Evolutionary conservation across 1,140 invertebrate species (phyloP).

Genomic region (Leptoteleia sp.): DNA sequence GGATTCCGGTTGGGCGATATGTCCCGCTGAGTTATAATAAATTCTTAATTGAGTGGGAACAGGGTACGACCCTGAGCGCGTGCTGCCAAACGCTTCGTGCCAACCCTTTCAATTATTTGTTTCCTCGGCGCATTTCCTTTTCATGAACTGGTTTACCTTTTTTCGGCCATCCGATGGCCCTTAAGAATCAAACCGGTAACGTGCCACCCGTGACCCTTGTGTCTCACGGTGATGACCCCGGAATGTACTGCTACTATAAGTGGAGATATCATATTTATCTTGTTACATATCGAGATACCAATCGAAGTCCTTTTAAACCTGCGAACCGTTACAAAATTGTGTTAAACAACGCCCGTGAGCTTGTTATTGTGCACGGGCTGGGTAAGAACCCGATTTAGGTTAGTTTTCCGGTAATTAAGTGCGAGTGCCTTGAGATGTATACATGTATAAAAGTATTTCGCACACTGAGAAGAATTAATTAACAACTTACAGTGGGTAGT

Average conservation of each 20-base stretch:
- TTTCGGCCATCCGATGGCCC: constrained; percentile 56
- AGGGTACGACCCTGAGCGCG: constrained; percentile 66
- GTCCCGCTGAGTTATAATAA: constrained; percentile 65
- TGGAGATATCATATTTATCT: constrained; percentile 66
- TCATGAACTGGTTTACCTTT: constrained; percentile 65
- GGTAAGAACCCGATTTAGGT: too few relatives aligned
- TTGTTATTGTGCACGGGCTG: too few relatives aligned
- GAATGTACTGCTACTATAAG: constrained; percentile 45
- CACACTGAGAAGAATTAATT: too few relatives aligned
- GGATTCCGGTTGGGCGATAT: constrained; percentile 49
- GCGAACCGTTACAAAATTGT: constrained; percentile 45
- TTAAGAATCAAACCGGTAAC: constrained; percentile 61
- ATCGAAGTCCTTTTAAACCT: constrained; percentile 44
- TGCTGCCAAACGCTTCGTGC: constrained; percentile 65
- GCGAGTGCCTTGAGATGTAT: too few relatives aligned
- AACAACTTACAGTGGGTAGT: too few relatives aligned
- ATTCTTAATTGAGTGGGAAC: constrained; percentile 70
- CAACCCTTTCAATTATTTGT: constrained; percentile 68
- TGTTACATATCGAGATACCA: constrained; percentile 44
- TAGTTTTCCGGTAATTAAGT: too few relatives aligned
- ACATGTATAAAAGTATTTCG: too few relatives aligned
- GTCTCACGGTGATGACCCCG: constrained; percentile 73
- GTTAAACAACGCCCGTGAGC: constrained; percentile 9
- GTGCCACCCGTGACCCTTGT: constrained; percentile 71
- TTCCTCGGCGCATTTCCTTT: constrained; percentile 65